Conservation (phyloP, 2,888 invertebrate genomes). For the Caenorhabditis plicata region DNA sequence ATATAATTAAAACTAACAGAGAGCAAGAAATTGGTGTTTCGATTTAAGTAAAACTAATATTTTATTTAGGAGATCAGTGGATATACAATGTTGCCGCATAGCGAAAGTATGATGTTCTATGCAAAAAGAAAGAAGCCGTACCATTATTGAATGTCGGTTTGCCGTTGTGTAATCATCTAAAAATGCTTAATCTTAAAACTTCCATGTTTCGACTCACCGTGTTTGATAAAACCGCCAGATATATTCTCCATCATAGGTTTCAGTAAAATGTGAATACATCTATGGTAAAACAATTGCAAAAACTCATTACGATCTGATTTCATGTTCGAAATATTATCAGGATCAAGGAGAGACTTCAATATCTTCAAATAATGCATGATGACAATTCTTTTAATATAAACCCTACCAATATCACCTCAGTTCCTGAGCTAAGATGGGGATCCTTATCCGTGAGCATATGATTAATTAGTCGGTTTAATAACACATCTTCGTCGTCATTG, state of each 20-base stretch:
- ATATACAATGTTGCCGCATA: conserved; percentile 93
- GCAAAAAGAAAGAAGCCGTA: conserved; percentile 94
- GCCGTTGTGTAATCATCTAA: conserved; percentile 90
- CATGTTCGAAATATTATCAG: conserved; percentile 59
- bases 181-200: conserved; percentile 3
- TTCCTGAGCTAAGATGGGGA: conserved; percentile 88
- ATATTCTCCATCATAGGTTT: conserved; percentile 93
- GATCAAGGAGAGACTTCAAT: conserved; percentile 57
- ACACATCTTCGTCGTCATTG: conserved; percentile 77
- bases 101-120: conserved; percentile 84
- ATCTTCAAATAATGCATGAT: conserved; percentile 26
- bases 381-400: not conserved
- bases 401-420: conserved; percentile 84
- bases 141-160: conserved; percentile 87
- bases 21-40: conserved; percentile 78
- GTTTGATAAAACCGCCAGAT: conserved; percentile 39
- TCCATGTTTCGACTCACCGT: conserved; percentile 28
- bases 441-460: conserved; percentile 96
- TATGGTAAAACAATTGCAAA: conserved; percentile 95
- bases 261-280: conserved; percentile 93
- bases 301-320: conserved; percentile 98
- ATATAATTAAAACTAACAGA: conserved; percentile 71
- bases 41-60: conserved; percentile 75
- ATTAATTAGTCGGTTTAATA: conserved; percentile 90
- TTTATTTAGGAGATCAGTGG: conserved; percentile 90